Conservation (phyloP, 1,140 invertebrate genomes). For the Heliconius congener region DNA sequence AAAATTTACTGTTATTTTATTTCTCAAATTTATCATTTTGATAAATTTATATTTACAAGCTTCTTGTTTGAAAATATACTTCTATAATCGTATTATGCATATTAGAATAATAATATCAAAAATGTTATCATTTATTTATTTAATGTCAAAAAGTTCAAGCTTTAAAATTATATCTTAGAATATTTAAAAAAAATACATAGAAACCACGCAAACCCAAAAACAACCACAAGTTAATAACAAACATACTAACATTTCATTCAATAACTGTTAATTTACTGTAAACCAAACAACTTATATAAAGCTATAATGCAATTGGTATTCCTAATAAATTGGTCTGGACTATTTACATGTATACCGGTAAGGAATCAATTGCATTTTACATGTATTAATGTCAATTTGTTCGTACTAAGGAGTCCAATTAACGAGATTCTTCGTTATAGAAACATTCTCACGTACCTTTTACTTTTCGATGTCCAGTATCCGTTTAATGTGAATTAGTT, state of each 20-base stretch:
- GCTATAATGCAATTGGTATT: constrained; percentile 20
- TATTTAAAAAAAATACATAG: not conserved
- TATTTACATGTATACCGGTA: constrained; percentile 16
- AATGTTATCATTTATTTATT: no score
- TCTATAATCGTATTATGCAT: no score
- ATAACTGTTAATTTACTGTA: constrained; percentile 8
- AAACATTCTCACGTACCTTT: constrained; percentile 24
- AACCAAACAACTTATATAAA: constrained; percentile 2
- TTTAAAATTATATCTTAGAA: no score
- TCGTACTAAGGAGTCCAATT: constrained; percentile 22
- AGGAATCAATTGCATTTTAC: constrained; percentile 30
- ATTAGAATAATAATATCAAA: no score
- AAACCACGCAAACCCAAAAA: not conserved
- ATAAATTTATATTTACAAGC: not conserved
- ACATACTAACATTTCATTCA: not conserved
- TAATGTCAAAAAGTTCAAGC: no score
- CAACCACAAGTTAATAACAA: not conserved
- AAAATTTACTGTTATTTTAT: no score
- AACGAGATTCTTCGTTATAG: constrained; percentile 32
- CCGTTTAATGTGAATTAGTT: constrained; percentile 22
- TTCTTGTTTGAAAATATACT: not conserved
- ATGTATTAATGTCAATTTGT: constrained; percentile 32
- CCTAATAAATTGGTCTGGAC: constrained; percentile 26
- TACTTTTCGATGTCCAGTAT: constrained; percentile 22
- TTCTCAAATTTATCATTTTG: no score